A percentile compares a stretch with the other conserved stretches of the same genome.
Evolutionary conservation across 1,140 invertebrate genomes (phyloP).

Genomic region (Stratiolaelaps scimitus): DNA sequence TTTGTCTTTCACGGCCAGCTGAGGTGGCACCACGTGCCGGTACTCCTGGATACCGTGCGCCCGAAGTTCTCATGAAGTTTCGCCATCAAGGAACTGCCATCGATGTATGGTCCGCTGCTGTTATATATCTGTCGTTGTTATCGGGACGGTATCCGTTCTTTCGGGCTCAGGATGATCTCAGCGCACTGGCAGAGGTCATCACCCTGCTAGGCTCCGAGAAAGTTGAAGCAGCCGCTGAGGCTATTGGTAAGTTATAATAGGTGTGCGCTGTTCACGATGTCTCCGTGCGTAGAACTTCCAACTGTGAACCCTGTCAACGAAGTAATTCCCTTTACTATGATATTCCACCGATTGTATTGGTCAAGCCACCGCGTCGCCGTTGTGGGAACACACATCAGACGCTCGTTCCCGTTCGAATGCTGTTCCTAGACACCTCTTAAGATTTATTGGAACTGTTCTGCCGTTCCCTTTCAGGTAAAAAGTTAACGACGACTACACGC

Average conservation of each 20-base stretch:
- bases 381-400: neutral
- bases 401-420: too few relatives aligned
- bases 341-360: too few relatives aligned
- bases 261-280: too few relatives aligned
- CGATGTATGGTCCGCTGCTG: conserved; percentile 76
- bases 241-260: conserved; percentile 50
- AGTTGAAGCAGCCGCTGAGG: conserved; percentile 54
- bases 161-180: conserved; percentile 61
- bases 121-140: conserved; percentile 66
- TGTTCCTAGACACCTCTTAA: too few relatives aligned
- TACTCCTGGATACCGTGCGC: conserved; percentile 75
- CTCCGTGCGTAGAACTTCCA: too few relatives aligned
- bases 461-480: conserved; percentile 46
- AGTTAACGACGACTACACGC: conserved; percentile 47
- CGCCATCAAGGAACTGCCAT: conserved; percentile 63
- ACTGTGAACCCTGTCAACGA: too few relatives aligned
- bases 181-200: conserved; percentile 66
- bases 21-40: conserved; percentile 61
- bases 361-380: neutral
- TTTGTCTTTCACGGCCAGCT: conserved; percentile 49
- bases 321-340: too few relatives aligned
- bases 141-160: conserved; percentile 71
- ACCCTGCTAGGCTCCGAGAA: conserved; percentile 59
- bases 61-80: conserved; percentile 69
- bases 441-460: too few relatives aligned